These are phyloP conservation scores for Paguma larvata DNA, from an alignment of 2,797 vertebrate species.

Conservation along the genomic window DNA sequence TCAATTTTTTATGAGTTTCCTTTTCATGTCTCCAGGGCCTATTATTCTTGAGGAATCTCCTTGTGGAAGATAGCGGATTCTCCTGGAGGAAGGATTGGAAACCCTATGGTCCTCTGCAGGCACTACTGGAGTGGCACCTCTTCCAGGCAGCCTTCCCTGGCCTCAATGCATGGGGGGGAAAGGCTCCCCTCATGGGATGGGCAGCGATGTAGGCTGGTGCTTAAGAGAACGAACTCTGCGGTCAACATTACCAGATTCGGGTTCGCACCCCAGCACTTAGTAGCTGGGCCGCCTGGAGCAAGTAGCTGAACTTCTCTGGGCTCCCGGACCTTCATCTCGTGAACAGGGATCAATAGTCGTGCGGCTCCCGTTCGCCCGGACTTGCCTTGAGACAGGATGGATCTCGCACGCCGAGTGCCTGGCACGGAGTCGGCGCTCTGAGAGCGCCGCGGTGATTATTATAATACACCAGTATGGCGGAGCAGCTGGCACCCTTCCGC, in stretches of 20 bases:
- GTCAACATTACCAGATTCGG: not conserved
- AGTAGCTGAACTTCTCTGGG: not conserved
- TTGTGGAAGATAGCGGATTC: conserved; percentile 73
- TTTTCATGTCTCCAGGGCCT: conserved; percentile 88
- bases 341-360: fast-evolving
- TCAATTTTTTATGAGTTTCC: conserved; percentile 90
- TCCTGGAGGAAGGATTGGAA: not conserved
- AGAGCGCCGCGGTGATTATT: not conserved
- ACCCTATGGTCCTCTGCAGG: not conserved
- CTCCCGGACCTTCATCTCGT: not conserved
- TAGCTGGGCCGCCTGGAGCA: not conserved
- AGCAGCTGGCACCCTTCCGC: not conserved
- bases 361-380: not conserved
- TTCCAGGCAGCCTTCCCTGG: not conserved
- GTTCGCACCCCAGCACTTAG: not conserved
- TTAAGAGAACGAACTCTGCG: not conserved
- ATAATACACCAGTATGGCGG: fast-evolving
- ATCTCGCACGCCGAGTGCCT: not conserved
- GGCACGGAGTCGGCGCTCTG: not conserved
- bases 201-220: not conserved
- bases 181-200: fast-evolving
- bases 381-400: too few species aligned
- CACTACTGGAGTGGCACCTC: not conserved
- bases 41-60: conserved; percentile 87
- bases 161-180: fast-evolving